Conservation (phyloP, 2,797 vertebrate species). For the Discoglossus pictus region DNA sequence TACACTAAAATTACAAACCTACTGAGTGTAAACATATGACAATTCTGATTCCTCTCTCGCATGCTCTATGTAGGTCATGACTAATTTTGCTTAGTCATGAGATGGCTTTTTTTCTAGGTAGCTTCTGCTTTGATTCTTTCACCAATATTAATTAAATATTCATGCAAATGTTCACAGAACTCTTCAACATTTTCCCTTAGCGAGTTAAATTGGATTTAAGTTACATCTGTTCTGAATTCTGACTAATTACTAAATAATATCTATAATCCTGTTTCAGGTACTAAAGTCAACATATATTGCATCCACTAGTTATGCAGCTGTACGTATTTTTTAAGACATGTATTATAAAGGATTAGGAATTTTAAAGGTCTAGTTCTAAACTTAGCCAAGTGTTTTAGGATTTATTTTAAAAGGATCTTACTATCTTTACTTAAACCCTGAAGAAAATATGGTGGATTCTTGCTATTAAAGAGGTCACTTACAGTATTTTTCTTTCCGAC, state of each 20-base stretch:
- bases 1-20: too few species aligned
- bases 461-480: too few species aligned
- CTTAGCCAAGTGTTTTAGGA: too few species aligned
- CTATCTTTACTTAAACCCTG: too few species aligned
- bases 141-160: slow-evolving; percentile 47
- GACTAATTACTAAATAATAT: slow-evolving; percentile 35
- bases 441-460: too few species aligned
- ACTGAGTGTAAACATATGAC: background rate
- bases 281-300: background rate
- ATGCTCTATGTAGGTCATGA: slow-evolving; percentile 31
- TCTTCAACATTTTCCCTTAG: slow-evolving; percentile 20
- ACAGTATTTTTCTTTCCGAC: too few species aligned
- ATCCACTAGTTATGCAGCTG: too few species aligned
- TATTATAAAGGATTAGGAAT: too few species aligned
- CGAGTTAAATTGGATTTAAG: slow-evolving; percentile 21
- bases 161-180: slow-evolving; percentile 42
- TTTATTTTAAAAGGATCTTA: too few species aligned
- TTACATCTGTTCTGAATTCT: slow-evolving; percentile 44
- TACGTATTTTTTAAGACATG: too few species aligned
- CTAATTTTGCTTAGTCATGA: slow-evolving; percentile 43
- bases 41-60: background rate
- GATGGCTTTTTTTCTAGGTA: slow-evolving; percentile 26
- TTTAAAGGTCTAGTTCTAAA: too few species aligned
- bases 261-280: background rate
- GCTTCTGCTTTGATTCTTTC: slow-evolving; percentile 38